A percentile compares a stretch with the other conserved stretches of the same genome.
Conservation (phyloP, 2,113 vertebrate genomes). For the Lasiurus borealis region DNA sequence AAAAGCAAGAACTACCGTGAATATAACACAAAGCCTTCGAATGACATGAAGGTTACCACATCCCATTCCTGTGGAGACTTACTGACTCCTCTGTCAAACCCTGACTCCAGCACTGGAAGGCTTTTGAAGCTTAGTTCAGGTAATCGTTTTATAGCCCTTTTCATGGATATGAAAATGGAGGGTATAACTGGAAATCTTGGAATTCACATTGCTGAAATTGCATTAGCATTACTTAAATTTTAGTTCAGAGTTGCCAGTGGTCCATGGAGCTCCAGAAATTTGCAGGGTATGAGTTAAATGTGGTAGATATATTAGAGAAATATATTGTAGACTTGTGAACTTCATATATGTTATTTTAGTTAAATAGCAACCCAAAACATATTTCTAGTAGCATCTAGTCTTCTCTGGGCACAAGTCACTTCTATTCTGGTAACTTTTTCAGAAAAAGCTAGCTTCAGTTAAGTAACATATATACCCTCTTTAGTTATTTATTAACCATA, state of each 20-base stretch:
- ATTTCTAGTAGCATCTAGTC: constrained; percentile 23
- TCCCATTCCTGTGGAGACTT: constrained; percentile 69
- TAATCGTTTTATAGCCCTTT: constrained; percentile 60
- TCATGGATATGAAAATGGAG: not conserved
- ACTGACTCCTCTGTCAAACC: constrained; percentile 65
- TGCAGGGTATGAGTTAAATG: not conserved
- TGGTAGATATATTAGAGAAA: constrained; percentile 36
- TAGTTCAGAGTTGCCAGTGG: not conserved
- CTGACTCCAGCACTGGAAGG: constrained; percentile 71
- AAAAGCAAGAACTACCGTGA: constrained; percentile 71
- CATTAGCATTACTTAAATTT: constrained; percentile 28
- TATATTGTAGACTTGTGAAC: not conserved
- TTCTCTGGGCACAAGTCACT: constrained; percentile 3
- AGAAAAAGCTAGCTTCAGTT: constrained; percentile 59
- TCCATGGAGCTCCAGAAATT: constrained; percentile 14
- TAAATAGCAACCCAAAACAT: constrained; percentile 3
- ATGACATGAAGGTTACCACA: constrained; percentile 65
- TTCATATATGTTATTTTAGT: constrained; percentile 51
- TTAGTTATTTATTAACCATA: constrained; percentile 16
- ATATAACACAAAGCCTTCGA: constrained; percentile 61
- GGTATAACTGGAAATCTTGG: not conserved
- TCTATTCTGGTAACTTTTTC: constrained; percentile 38
- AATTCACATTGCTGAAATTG: constrained; percentile 53
- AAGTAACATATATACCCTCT: constrained; percentile 37
- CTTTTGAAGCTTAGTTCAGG: constrained; percentile 84